Base-by-base conservation (phyloP, 2,113 vertebrate species). In the Carassius auratus region DNA sequence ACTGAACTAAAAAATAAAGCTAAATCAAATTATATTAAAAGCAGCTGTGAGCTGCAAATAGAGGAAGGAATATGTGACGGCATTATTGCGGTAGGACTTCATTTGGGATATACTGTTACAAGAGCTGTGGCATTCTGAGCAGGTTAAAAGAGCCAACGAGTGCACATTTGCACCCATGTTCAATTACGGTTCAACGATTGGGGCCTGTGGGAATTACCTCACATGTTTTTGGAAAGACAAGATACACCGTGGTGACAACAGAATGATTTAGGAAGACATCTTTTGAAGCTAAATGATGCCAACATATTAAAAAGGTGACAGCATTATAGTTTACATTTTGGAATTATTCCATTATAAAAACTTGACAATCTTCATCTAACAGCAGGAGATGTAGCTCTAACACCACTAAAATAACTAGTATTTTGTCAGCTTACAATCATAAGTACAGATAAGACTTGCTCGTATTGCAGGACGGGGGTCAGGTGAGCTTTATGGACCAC, bases 111-210 rank as follows among this genome's bases (percentile, higher is more conserved):
- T 64, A 73, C 79, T 91, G 91, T 90, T 92, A 93, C 89, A 83
- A 30, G 90, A 93, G 91, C 48, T 21, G 79, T 90, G 89, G 91
- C 91, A 92, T 94, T 92, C 91, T 89, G 82, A 83, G 61, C 85
- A 86, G 57, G 48, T 88, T 84, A 81, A 89, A 86, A 87, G 82
- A 84, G 66, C 74, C 68, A 12, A 26, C 45, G 75, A 26, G 57
- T 85, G 87, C 92, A 94, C 92, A 91, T 93, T 93, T 86, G 88
- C 38, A 87, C 52, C 76, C 80, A 76, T 89, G 52, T 84, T 86
- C 50, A 30, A 66, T 84, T 76, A 76, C 77, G 21, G 80, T 33
- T 78, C 48, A 71, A 62, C 14, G 36, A 52, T 21, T 36, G 10
- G 42, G 48, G 26, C 74, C n/a, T 57, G 15, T 59, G 52, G 75